phyloP scores from a whole-genome alignment of 2,113 vertebrate species.

The Fregetta grallaria region DNA sequence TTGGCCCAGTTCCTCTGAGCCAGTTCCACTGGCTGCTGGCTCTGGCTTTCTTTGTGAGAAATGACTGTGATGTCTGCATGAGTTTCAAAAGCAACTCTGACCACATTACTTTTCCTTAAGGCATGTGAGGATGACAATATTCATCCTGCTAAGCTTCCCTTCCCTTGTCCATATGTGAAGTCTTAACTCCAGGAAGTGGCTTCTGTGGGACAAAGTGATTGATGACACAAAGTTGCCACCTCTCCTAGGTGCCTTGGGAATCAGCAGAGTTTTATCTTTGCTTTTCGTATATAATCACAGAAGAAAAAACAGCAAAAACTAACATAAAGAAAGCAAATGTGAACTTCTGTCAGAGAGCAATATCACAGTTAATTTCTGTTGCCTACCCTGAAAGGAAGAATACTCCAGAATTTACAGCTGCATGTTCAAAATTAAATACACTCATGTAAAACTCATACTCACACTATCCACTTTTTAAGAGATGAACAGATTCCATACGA shows the following conservation, averaged over 20 bases:
- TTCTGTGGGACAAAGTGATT: neutral
- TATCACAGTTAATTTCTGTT: neutral
- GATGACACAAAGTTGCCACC: neutral
- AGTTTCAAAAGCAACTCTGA: neutral
- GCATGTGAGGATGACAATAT: neutral
- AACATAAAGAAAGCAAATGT: neutral
- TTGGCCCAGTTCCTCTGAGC: neutral
- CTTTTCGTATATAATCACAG: neutral
- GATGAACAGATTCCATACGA: neutral
- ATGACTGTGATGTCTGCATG: neutral
- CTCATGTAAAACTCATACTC: neutral
- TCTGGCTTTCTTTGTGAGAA: neutral
- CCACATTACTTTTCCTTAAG: neutral
- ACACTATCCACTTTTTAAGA: neutral
- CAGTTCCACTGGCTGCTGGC: neutral
- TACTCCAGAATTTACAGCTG: neutral
- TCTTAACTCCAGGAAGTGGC: neutral
- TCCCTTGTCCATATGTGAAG: neutral
- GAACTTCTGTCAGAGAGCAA: neutral
- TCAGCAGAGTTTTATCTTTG: neutral
- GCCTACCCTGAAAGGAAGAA: neutral
- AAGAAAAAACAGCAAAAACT: neutral
- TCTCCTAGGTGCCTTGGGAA: neutral
- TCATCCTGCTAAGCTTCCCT: neutral
- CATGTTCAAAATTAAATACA: neutral